Conservation (phyloP, 2,797 vertebrate genomes). For the Phrynocephalus guinanensis region DNA sequence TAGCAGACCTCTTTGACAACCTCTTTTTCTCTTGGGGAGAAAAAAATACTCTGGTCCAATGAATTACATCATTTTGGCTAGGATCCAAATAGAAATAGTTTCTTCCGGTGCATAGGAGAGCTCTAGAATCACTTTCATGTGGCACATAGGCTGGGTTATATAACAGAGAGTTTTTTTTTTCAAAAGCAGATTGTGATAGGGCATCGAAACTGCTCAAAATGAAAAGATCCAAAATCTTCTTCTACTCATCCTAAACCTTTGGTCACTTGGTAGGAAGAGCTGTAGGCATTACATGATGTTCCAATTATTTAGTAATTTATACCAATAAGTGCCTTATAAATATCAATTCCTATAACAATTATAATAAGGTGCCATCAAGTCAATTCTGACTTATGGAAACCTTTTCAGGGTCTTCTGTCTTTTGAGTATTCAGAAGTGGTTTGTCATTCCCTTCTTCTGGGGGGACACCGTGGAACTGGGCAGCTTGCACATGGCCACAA, state of each 20-base stretch:
- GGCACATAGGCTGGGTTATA: neutral
- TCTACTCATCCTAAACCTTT: neutral
- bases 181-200: neutral
- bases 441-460: too few species aligned
- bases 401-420: too few species aligned
- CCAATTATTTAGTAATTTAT: neutral
- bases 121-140: neutral
- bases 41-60: constrained; percentile 14
- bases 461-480: too few species aligned
- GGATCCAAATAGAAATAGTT: neutral
- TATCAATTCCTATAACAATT: neutral
- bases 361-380: too few species aligned
- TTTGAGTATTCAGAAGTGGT: too few species aligned
- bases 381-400: too few species aligned
- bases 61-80: neutral
- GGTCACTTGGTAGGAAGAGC: neutral
- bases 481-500: too few species aligned
- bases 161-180: neutral
- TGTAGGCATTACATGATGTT: neutral
- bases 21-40: constrained; percentile 8
- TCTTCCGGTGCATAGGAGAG: neutral
- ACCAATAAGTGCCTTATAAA: neutral
- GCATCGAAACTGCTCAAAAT: neutral
- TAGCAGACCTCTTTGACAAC: constrained; percentile 37
- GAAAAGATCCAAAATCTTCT: neutral